Evolutionary conservation across 2,797 vertebrate species (phyloP), one percentile per base, ranked within the genome.

Genomic region (Cossypha heuglini): DNA sequence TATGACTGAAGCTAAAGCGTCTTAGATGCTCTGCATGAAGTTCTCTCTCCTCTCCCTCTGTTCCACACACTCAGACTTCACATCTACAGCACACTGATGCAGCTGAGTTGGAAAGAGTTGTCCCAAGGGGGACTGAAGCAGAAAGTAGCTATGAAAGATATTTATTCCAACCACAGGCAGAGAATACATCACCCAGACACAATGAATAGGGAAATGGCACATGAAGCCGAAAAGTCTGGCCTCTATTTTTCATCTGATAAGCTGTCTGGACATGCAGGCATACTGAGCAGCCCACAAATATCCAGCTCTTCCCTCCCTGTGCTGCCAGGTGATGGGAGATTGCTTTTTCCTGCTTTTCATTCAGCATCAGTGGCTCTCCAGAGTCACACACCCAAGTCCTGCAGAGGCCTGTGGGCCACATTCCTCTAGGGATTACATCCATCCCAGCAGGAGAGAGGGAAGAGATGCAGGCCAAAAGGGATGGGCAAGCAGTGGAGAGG

Each of bases 101-200:
- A 66, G 59, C 40, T 22, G 57, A 68, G 54, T 14, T 94, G 57
- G 81, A 87, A 91, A 59, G 48, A 64, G 54, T 51, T 62, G 31
- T 67, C 69, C 73, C 82, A 74, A 46, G 37, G 66, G 73, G 24
- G 31, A 42, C 66, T 52, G 69, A 83, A 91, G 84, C 78, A 93
- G 64, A 91, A 92, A 93, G 91, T 68, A 88, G 67, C 66, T 69
- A 73, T 72, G 87, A 45, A 75, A 94, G 66, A 33, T 48, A 81
- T 63, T 90, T 90, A 72, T 80, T 92, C 74, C 86, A 96, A 95
- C 67, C 88, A 89, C 88, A 82, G 40, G 67, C 74, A 89, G 63
- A 57, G 81, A 87, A 79, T 52, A 54, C 90, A 87, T 85, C 92
- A 88, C 73, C 46, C 66, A 81, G 86, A 55, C 72, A 69, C 66